Evolutionary conservation across 2,797 vertebrate species (phyloP).

Genomic region (Ptychobarbus kaznakovi): DNA sequence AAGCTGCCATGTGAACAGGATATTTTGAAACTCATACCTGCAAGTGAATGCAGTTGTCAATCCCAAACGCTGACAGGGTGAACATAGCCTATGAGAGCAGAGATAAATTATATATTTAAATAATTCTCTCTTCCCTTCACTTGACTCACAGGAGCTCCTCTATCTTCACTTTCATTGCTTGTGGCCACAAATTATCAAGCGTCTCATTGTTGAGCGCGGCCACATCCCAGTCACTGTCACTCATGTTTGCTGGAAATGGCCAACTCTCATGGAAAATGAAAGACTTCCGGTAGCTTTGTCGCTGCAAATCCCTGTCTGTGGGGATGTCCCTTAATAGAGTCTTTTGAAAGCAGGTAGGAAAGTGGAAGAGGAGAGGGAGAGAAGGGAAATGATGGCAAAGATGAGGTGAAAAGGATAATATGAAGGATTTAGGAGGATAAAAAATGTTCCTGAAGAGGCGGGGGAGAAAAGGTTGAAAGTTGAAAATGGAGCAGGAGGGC

Average conservation of each 20-base stretch:
- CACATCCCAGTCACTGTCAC: not conserved
- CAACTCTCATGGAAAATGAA: not conserved
- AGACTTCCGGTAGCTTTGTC: not conserved
- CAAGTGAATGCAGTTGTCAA: conserved; percentile 7
- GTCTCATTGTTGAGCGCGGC: not conserved
- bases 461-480: conserved; percentile 44
- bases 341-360: conserved; percentile 8
- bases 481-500: conserved; percentile 42
- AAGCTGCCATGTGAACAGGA: not conserved
- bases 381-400: not conserved
- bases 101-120: not conserved
- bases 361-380: conserved; percentile 11
- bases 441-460: conserved; percentile 46
- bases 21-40: not conserved
- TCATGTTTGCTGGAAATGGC: not conserved
- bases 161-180: not conserved
- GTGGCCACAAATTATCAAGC: not conserved
- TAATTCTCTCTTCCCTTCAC: not conserved
- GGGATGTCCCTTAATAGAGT: conserved; percentile 25
- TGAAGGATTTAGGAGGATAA: conserved; percentile 54
- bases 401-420: conserved; percentile 45
- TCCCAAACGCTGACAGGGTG: not conserved
- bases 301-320: not conserved
- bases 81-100: not conserved
- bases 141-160: not conserved